Conservation (phyloP, 2,113 vertebrate genomes). For the Noctilio leporinus region DNA sequence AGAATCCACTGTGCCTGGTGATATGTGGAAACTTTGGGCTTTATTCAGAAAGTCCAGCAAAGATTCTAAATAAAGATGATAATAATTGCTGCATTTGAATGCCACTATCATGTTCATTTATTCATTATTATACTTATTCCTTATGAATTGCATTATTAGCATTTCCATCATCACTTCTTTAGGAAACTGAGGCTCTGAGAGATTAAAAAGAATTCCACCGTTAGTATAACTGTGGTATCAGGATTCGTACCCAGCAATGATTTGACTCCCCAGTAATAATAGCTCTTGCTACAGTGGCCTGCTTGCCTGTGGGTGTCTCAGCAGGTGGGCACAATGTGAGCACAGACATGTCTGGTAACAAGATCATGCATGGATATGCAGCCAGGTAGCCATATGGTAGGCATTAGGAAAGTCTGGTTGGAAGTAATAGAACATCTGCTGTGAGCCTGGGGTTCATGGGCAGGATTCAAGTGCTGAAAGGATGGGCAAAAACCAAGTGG, state of each 20-base stretch:
- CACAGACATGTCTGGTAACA: slow-evolving; percentile 12
- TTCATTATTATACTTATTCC: background rate
- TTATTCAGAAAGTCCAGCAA: background rate
- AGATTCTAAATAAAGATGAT: background rate
- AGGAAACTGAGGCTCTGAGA: background rate
- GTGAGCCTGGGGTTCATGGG: background rate
- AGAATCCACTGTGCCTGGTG: background rate
- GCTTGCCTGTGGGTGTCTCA: background rate
- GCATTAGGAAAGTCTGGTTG: slow-evolving; percentile 28
- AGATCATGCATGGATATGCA: background rate
- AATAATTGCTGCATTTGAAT: background rate
- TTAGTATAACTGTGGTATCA: background rate
- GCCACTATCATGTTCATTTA: background rate
- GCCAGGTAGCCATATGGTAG: slow-evolving; percentile 46
- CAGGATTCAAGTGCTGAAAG: background rate
- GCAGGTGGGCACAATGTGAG: background rate
- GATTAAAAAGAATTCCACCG: background rate
- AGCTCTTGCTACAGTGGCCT: background rate
- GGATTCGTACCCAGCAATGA: background rate
- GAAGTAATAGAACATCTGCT: slow-evolving; percentile 14
- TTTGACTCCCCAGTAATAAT: background rate
- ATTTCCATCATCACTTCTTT: background rate
- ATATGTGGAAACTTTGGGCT: background rate
- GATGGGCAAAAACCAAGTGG: background rate
- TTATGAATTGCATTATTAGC: background rate